These are phyloP conservation scores for Teleogryllus oceanicus DNA, from an alignment of 2,888 invertebrate species.

Conservation along the genomic window DNA sequence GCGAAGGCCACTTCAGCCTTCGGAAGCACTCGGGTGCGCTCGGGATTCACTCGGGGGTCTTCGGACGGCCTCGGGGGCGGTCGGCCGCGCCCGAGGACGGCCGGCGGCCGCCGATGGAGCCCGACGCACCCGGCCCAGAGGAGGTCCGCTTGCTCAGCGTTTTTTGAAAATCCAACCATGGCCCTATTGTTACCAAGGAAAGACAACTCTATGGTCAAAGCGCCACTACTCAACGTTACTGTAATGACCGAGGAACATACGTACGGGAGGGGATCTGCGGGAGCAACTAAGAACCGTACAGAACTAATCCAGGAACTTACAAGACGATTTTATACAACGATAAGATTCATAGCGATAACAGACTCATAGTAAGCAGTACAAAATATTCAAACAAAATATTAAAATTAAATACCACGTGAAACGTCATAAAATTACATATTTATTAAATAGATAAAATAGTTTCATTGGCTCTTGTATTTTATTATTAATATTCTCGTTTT, in stretches of 20 bases:
- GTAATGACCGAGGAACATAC: slow-evolving; percentile 5
- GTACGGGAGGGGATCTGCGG: not conserved
- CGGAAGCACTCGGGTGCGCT: too few species aligned
- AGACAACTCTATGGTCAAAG: not conserved
- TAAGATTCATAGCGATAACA: slow-evolving; percentile 22
- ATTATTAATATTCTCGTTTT: slow-evolving; percentile 12
- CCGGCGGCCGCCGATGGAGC: not conserved
- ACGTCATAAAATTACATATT: slow-evolving; percentile 4
- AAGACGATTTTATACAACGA: slow-evolving; percentile 22
- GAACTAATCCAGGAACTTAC: slow-evolving; percentile 24
- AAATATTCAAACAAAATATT: slow-evolving; percentile 18
- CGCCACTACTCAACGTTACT: not conserved
- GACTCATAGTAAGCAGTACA: slow-evolving; percentile 7
- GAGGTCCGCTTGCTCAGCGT: not conserved
- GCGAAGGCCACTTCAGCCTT: too few species aligned
- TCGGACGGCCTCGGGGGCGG: too few species aligned
- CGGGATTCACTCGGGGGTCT: too few species aligned
- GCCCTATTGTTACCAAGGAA: not conserved
- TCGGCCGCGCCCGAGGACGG: too few species aligned
- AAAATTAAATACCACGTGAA: slow-evolving; percentile 24
- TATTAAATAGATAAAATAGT: slow-evolving; percentile 22
- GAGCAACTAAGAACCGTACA: not conserved
- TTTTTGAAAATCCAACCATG: slow-evolving; percentile 6
- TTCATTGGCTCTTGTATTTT: slow-evolving; percentile 20
- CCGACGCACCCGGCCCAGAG: not conserved